These are phyloP conservation scores for Clunio marinus DNA, from an alignment of 2,888 invertebrate species.

Conservation along the genomic window DNA sequence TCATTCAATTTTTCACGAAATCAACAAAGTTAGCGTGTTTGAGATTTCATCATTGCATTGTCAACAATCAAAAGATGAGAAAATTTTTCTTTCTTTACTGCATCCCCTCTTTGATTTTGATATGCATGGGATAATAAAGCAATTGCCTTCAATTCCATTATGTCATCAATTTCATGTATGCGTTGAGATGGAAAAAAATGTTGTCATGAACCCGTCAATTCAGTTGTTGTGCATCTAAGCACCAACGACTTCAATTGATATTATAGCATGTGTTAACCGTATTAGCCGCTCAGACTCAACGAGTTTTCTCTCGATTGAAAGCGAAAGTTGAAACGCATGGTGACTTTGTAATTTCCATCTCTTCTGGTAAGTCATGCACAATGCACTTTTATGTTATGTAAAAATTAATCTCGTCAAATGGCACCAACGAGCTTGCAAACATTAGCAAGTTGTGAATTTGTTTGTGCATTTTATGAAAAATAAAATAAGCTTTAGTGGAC, in stretches of 20 bases:
- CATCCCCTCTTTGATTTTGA: too few relatives aligned
- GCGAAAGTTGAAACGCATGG: background rate
- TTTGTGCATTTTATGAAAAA: background rate
- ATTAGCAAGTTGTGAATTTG: too few relatives aligned
- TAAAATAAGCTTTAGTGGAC: background rate
- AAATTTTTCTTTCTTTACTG: too few relatives aligned
- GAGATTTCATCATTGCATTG: too few relatives aligned
- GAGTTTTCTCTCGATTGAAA: background rate
- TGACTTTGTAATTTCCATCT: background rate
- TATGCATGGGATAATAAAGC: background rate
- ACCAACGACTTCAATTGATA: background rate
- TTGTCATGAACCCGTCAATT: slow-evolving; percentile 5
- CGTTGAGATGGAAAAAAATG: slow-evolving; percentile 12
- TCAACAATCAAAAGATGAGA: too few relatives aligned
- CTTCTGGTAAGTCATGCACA: slow-evolving; percentile 15
- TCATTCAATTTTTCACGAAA: too few relatives aligned
- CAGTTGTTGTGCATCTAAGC: background rate
- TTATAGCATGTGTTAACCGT: slow-evolving; percentile 7
- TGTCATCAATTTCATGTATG: slow-evolving; percentile 9
- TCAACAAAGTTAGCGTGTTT: too few relatives aligned
- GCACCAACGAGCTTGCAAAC: too few relatives aligned
- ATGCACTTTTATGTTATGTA: slow-evolving; percentile 23
- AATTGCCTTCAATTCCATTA: background rate
- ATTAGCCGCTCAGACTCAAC: slow-evolving; percentile 1
- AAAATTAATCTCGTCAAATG: background rate